Evolutionary conservation across 2,888 invertebrate species (phyloP).

Genomic region (Adineta ricciae): DNA sequence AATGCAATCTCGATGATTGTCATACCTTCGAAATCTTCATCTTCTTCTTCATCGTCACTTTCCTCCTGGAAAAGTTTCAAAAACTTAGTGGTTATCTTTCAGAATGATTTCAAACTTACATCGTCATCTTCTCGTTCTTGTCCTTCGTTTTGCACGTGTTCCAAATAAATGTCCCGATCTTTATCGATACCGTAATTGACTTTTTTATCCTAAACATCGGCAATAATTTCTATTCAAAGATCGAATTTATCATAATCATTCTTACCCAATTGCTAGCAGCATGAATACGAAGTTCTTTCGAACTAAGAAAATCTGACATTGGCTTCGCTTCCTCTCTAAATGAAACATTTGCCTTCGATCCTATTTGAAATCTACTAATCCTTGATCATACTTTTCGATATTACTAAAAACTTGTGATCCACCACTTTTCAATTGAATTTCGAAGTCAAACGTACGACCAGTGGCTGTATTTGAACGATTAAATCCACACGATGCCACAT

Average conservation of each 20-base stretch:
- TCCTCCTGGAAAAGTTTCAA: neutral
- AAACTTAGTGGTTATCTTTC: neutral
- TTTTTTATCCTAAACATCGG: neutral
- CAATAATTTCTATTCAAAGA: no score
- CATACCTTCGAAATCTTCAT: slow-evolving; percentile 31
- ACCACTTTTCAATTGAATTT: slow-evolving; percentile 41
- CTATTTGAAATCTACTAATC: neutral
- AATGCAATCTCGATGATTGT: neutral
- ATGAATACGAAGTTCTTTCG: slow-evolving; percentile 27
- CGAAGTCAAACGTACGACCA: slow-evolving; percentile 54
- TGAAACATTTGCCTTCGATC: neutral
- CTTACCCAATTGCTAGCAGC: slow-evolving; percentile 23
- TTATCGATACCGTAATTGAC: neutral
- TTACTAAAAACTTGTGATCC: slow-evolving; percentile 29
- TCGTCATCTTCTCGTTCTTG: slow-evolving; percentile 31
- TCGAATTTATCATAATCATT: neutral
- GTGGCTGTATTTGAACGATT: slow-evolving; percentile 32
- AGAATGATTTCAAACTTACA: neutral
- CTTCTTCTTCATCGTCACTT: slow-evolving; percentile 31
- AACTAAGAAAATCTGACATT: slow-evolving; percentile 28
- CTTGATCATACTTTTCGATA: slow-evolving; percentile 25
- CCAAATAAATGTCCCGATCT: slow-evolving; percentile 27
- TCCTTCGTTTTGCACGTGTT: slow-evolving; percentile 29
- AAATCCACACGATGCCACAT: slow-evolving; percentile 66
- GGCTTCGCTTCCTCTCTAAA: slow-evolving; percentile 26